Evolutionary conservation across 2,797 vertebrate genomes (phyloP), one percentile per base, ranked within the genome.

Genomic region (Gobionotothen gibberifrons): DNA sequence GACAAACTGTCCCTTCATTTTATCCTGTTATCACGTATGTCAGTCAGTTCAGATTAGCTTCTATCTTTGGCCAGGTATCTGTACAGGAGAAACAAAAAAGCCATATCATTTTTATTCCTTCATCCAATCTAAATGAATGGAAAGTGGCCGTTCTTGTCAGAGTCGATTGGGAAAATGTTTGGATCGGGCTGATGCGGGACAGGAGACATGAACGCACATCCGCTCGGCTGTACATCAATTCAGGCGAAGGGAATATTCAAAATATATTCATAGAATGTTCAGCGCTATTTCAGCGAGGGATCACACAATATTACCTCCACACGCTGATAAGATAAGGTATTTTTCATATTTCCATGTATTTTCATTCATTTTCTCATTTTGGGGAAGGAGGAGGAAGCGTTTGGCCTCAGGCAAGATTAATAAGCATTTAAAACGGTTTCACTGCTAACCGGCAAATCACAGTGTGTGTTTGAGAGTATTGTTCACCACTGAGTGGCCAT

Each of bases 341-440:
- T 92, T 93, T 90, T 93, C 89, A 91, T 92, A 93, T 93, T 93
- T 89, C 88, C 89, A 88, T 89, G 91, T 92, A 90, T 92, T 93
- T 92, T 93, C 89, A 92, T 93, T 92, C 89, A 92, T 91, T 92
- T 90, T 90, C 85, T 89, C 89, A 88, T 93, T 93, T 93, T 91
- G 87, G 86, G 83, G 80, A 82, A 80, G 85, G 87, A 87, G 85
- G 87, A 91, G 85, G 87, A 89, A 90, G 89, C 87, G 72, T 78
- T 81, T 82, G 63, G 89, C 93, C 92, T 52, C 72, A 67, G 91
- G 93, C 91, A 87, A 92, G 92, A 93, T 93, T 93, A 93, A 94
- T 93, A 92, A 93, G 91, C 92, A 93, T 94, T 93, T 92, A 93
- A 93, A 93, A 93, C 83, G 88, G 92, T 93, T 94, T 93, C 92